Conservation (phyloP, 1,140 invertebrate species). For the Asobara japonica region DNA sequence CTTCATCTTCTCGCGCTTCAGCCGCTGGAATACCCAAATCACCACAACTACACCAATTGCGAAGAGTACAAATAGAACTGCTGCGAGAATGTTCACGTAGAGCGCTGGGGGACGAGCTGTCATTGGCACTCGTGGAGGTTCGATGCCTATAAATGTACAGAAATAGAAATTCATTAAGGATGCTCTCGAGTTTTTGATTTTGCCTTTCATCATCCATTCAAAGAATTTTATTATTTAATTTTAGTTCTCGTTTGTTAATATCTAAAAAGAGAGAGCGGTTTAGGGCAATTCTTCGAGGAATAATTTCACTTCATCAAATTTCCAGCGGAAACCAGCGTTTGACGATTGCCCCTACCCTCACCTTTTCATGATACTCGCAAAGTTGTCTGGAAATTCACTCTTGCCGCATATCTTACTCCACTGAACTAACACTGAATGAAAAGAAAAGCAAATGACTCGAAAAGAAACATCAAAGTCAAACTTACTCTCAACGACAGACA, state of each 20-base stretch:
- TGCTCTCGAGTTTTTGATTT: neutral
- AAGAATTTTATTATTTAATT: too few relatives aligned
- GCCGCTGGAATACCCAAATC: slow-evolving; percentile 64
- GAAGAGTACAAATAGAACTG: slow-evolving; percentile 71
- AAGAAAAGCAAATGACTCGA: neutral
- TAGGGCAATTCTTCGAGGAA: too few relatives aligned
- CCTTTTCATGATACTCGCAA: neutral
- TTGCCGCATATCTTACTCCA: neutral
- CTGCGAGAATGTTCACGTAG: slow-evolving; percentile 70
- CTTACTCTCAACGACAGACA: slow-evolving; percentile 85
- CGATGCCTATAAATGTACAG: slow-evolving; percentile 28
- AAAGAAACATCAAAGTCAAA: slow-evolving; percentile 42
- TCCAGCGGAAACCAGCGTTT: neutral
- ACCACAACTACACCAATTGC: slow-evolving; percentile 71
- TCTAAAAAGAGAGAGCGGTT: too few relatives aligned
- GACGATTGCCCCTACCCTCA: neutral
- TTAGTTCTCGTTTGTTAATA: too few relatives aligned
- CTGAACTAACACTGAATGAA: neutral
- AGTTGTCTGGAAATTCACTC: neutral
- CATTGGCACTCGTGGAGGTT: slow-evolving; percentile 51
- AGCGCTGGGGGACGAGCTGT: slow-evolving; percentile 67
- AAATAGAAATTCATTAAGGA: neutral
- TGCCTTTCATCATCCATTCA: neutral
- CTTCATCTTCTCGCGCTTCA: slow-evolving; percentile 76
- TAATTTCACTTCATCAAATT: neutral